phyloP scores from a whole-genome alignment of 1,140 invertebrate species.

The Halictus rubicundus region DNA sequence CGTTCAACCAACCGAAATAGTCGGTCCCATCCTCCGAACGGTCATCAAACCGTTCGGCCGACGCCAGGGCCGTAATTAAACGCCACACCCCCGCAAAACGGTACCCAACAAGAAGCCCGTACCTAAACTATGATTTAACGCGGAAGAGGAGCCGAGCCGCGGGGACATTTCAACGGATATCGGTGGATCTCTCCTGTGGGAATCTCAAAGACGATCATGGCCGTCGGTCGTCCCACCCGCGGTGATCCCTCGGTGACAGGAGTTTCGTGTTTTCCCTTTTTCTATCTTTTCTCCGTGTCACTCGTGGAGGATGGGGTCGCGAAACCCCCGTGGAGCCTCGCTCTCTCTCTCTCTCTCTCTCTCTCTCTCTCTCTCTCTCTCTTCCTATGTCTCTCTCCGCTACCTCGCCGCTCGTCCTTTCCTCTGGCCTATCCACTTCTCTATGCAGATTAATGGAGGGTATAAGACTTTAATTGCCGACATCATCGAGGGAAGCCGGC shows the following conservation, averaged over 20 bases:
- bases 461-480: conserved; percentile 72
- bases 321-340: conserved; percentile 64
- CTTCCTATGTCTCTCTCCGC: conserved; percentile 19
- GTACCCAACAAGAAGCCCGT: background rate
- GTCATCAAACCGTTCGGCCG: background rate
- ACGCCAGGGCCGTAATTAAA: background rate
- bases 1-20: background rate
- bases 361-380: conserved; percentile 17
- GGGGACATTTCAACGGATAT: conserved; percentile 17
- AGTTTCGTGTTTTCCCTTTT: conserved; percentile 56
- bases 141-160: conserved; percentile 30
- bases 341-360: conserved; percentile 16
- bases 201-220: conserved; percentile 3
- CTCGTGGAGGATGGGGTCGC: conserved; percentile 48
- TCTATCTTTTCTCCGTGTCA: conserved; percentile 36
- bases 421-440: conserved; percentile 38
- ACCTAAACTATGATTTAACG: conserved; percentile 6
- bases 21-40: background rate
- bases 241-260: conserved; percentile 64
- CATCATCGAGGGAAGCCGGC: conserved; percentile 55
- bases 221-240: conserved; percentile 54
- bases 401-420: conserved; percentile 13
- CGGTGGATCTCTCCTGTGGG: conserved; percentile 16
- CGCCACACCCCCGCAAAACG: conserved; percentile 9
- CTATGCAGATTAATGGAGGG: conserved; percentile 70